phyloP scores from a whole-genome alignment of 2,888 invertebrate genomes.

The Lymantria dispar region DNA sequence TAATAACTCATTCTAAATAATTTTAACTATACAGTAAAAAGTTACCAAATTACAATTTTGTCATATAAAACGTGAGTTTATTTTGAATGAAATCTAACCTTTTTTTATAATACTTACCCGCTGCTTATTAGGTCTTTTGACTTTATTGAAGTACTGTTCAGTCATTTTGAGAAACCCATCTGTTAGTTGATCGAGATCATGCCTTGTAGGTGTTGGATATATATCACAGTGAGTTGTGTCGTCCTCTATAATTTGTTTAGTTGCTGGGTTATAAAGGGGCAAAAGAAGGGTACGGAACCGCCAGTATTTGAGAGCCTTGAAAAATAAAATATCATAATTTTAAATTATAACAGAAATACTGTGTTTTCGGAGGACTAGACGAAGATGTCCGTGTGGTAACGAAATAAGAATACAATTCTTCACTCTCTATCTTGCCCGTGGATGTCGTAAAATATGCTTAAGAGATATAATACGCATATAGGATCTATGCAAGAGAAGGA shows the following conservation, averaged over 20 bases:
- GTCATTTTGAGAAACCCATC: slow-evolving; percentile 91
- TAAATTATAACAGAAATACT: too few species aligned
- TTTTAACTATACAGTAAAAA: neutral
- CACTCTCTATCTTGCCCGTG: too few species aligned
- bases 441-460: too few species aligned
- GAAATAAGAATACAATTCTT: too few species aligned
- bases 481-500: too few species aligned
- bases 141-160: slow-evolving; percentile 94
- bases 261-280: slow-evolving; percentile 90
- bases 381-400: too few species aligned
- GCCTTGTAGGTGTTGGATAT: slow-evolving; percentile 85
- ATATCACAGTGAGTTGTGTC: slow-evolving; percentile 90
- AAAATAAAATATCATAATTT: slow-evolving; percentile 15
- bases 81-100: slow-evolving; percentile 10
- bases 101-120: slow-evolving; percentile 83
- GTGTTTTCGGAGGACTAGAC: too few species aligned
- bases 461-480: too few species aligned
- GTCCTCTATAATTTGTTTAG: slow-evolving; percentile 89
- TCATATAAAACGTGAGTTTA: neutral
- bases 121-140: slow-evolving; percentile 90
- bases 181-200: slow-evolving; percentile 85
- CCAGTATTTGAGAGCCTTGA: slow-evolving; percentile 93
- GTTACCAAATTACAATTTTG: neutral
- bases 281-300: slow-evolving; percentile 94
- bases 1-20: too few species aligned